These are phyloP conservation scores for Atherix ibis DNA, from an alignment of 2,888 invertebrate genomes.

Conservation along the genomic window DNA sequence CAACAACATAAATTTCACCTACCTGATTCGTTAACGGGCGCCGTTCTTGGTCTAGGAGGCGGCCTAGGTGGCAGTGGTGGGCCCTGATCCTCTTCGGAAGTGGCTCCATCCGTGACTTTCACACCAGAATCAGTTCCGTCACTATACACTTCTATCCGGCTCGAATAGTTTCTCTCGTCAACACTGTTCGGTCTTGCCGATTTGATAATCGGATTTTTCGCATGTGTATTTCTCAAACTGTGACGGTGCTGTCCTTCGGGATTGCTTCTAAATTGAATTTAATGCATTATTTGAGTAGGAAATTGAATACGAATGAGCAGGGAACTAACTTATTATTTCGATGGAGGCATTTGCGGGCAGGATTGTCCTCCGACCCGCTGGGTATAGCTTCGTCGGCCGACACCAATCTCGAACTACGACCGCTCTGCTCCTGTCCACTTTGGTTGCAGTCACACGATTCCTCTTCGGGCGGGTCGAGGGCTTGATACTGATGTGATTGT, in stretches of 20 bases:
- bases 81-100: conserved; percentile 24
- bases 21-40: conserved; percentile 14
- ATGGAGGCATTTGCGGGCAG: conserved; percentile 6
- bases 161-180: conserved; percentile 18
- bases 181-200: conserved; percentile 8
- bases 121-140: conserved; percentile 21
- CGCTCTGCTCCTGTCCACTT: conserved; percentile 12
- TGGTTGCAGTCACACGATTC: conserved; percentile 12
- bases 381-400: conserved; percentile 17
- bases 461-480: conserved; percentile 10
- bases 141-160: conserved; percentile 23
- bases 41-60: conserved; percentile 19
- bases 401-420: conserved; percentile 12
- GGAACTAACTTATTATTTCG: conserved; percentile 7
- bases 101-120: conserved; percentile 18
- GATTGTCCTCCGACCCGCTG: conserved; percentile 17
- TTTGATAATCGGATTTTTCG: conserved; percentile 7
- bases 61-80: conserved; percentile 31
- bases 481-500: conserved; percentile 12
- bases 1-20: no score
- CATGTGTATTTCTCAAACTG: conserved; percentile 8
- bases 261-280: no score
- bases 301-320: no score
- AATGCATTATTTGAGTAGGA: no score
- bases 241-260: conserved; percentile 14